Evolutionary conservation across 2,797 vertebrate genomes (phyloP).

Genomic region (Cirrhinus molitorella): DNA sequence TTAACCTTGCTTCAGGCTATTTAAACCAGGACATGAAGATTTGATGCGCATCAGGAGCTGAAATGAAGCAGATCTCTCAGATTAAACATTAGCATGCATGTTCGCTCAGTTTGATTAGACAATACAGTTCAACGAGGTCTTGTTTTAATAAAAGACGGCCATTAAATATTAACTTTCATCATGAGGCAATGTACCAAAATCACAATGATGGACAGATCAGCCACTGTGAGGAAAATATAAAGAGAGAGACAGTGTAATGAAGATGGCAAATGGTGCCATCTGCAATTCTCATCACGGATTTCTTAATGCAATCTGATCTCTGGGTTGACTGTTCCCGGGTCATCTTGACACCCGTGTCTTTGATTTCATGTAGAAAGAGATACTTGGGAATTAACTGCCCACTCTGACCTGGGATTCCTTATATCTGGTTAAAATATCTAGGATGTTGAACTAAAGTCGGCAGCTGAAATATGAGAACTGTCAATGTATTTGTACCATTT

Average conservation of each 20-base stretch:
- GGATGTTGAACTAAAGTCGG: not conserved
- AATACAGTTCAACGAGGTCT: not conserved
- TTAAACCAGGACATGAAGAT: not conserved
- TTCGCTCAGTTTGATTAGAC: not conserved
- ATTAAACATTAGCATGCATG: not conserved
- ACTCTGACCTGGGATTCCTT: not conserved
- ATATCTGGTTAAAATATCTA: not conserved
- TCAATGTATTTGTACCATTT: not conserved
- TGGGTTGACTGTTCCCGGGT: not conserved
- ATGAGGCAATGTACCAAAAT: not conserved
- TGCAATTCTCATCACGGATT: constrained; percentile 3
- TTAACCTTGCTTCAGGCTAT: not conserved
- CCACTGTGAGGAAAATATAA: not conserved
- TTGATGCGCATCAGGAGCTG: not conserved
- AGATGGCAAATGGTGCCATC: not conserved
- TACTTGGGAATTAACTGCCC: not conserved
- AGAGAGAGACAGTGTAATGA: not conserved
- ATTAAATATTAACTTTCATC: constrained; percentile 39
- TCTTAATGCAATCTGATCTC: constrained; percentile 9
- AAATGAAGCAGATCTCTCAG: not conserved
- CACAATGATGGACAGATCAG: not conserved
- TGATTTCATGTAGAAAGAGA: constrained; percentile 5
- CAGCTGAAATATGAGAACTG: not conserved
- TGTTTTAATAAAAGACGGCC: constrained; percentile 31
- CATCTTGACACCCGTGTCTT: not conserved